These are phyloP conservation scores for Limnothrissa miodon DNA, from an alignment of 2,113 vertebrate species.

Conservation along the genomic window DNA sequence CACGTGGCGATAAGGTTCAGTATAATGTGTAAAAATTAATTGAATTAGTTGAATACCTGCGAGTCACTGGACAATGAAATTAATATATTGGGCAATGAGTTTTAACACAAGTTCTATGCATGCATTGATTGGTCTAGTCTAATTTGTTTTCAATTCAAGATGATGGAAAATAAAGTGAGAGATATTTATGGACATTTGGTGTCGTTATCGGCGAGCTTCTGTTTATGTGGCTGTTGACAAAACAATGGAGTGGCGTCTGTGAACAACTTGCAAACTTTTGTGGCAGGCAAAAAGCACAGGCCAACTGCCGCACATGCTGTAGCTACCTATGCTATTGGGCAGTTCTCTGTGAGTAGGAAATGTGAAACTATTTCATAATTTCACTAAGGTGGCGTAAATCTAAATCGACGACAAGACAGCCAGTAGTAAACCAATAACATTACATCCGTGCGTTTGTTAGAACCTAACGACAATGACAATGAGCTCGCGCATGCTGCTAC, in stretches of 20 bases:
- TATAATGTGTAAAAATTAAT: background rate
- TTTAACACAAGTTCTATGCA: background rate
- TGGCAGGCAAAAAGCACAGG: background rate
- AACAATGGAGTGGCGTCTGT: constrained; percentile 43
- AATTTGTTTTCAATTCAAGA: background rate
- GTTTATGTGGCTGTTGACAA: constrained; percentile 48
- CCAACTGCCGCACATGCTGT: background rate
- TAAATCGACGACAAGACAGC: too few relatives aligned
- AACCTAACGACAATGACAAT: background rate
- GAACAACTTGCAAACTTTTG: constrained; percentile 26
- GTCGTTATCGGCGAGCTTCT: background rate
- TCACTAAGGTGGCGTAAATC: too few relatives aligned
- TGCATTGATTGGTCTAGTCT: background rate
- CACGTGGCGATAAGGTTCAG: background rate
- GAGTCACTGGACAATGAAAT: background rate
- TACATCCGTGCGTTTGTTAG: background rate
- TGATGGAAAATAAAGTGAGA: background rate
- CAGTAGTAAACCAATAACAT: too few relatives aligned
- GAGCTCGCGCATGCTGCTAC: background rate
- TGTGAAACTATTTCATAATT: too few relatives aligned
- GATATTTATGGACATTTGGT: background rate
- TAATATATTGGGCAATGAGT: background rate
- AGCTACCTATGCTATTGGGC: background rate
- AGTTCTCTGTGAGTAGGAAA: background rate
- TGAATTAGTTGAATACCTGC: background rate